Base-by-base conservation (phyloP, 1,140 invertebrate genomes). In the Drosophila subobscura region DNA sequence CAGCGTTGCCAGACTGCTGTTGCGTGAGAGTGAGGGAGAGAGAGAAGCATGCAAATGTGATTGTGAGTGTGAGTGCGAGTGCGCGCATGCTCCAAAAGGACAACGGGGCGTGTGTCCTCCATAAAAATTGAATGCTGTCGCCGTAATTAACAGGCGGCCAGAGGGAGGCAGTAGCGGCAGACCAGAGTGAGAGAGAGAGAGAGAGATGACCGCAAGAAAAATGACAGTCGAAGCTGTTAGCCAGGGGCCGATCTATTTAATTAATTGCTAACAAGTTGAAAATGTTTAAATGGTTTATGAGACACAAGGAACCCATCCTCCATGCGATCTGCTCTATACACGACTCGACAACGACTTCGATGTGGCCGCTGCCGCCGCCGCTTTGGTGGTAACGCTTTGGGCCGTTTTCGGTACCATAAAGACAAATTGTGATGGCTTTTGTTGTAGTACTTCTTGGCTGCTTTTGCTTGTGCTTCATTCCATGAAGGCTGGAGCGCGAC, bases 201-300 rank as follows among this genome's bases (percentile, higher is more conserved):
- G 6, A 12, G 20, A 37, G 27, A 25, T 44, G 63, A 47, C 41
- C 50, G 41, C 63, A 67, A 70, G 74, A 81, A 78, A 83, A 88
- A 88, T 86, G 84, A 79, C 83, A 86, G 83, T 76, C 57, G 63
- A 44, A 40, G 67, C 61, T 61, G 68, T 72, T 77, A 60, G 80
- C 81, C 77, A 66, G 50, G 29, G 79, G 75, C 78, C 63, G 83
- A 83, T 88, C 83, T 88, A 88, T 88, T 88, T 88, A 88, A 88
- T 88, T 88, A 88, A 88, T 88, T 88, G 78, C 83, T 88, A 88
- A 88, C 83, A 88, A 88, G 83, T 78, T 51, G 75, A 89, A 88
- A 88, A 88, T 79, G 83, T 70, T 88, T 88, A 88, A 88, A 88
- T 88, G 83, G 60, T 83, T 88, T 88, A 83, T 88, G 71, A 57